phyloP scores from a whole-genome alignment of 92 coral and sea anemone genomes.

The Actinostola sp. region DNA sequence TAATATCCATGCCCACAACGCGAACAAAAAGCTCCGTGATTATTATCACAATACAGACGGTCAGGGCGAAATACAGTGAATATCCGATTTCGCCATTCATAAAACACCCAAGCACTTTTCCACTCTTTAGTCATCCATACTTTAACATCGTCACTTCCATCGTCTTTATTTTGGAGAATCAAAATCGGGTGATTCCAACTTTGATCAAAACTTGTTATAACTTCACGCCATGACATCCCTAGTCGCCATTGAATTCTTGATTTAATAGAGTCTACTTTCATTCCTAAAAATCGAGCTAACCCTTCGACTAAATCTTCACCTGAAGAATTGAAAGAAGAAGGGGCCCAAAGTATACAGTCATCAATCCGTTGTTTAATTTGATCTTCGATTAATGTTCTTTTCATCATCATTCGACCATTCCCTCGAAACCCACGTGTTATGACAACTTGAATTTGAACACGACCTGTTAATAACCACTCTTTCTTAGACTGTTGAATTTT shows the following conservation, averaged over 20 bases:
- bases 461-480: not conserved
- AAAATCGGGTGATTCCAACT: not conserved
- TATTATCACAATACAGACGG: not conserved
- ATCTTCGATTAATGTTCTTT: not conserved
- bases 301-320: not conserved
- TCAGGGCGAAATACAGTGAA: too few species aligned
- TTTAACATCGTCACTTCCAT: not conserved
- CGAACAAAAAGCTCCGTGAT: not conserved
- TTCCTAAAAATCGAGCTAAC: too few species aligned
- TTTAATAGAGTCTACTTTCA: not conserved
- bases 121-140: slow-evolving; percentile 1
- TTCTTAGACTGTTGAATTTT: slow-evolving; percentile 5
- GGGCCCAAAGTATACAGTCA: not conserved
- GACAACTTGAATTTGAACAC: not conserved
- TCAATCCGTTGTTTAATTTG: not conserved
- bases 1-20: not conserved
- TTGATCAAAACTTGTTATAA: not conserved
- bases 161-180: not conserved
- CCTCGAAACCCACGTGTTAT: not conserved
- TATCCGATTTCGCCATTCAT: too few species aligned
- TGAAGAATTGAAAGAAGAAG: not conserved
- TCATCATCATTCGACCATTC: not conserved
- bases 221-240: not conserved
- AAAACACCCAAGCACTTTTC: not conserved
- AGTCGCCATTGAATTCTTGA: not conserved